A percentile compares a stretch with the other conserved stretches of the same genome.
Evolutionary conservation across 2,797 vertebrate species (phyloP).

Genomic region (Holocentrus rufus): DNA sequence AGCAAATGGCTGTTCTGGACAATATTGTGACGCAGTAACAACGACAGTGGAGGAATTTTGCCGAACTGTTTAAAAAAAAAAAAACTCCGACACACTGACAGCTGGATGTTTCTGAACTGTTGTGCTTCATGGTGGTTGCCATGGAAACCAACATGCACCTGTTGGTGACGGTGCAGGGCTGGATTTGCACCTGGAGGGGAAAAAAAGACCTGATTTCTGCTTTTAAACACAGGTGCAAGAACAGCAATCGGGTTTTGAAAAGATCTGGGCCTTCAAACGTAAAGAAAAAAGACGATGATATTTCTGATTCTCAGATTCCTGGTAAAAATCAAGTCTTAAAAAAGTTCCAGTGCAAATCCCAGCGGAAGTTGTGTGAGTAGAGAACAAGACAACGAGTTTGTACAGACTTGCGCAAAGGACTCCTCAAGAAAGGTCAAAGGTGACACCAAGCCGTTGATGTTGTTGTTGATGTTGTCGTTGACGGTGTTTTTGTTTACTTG

Average conservation of each 20-base stretch:
- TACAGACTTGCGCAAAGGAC: conserved; percentile 1
- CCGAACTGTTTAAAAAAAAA: not conserved
- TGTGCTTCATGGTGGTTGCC: not conserved
- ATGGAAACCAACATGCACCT: conserved; percentile 3
- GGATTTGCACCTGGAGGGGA: conserved; percentile 20
- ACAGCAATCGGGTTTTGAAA: conserved; percentile 22
- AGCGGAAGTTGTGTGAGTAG: conserved; percentile 3
- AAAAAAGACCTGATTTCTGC: not conserved
- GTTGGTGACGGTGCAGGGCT: not conserved
- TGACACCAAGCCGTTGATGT: conserved; percentile 64
- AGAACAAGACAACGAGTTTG: not conserved
- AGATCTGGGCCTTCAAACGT: not conserved
- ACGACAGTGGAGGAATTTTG: not conserved
- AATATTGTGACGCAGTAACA: not conserved
- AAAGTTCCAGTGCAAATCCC: conserved; percentile 1
- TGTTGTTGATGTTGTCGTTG: conserved; percentile 67
- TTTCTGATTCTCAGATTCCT: too few relatives aligned
- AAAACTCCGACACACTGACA: not conserved
- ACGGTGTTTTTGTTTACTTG: conserved; percentile 71
- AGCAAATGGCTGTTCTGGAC: too few relatives aligned
- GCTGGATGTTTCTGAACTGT: conserved; percentile 18
- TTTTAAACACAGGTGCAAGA: not conserved
- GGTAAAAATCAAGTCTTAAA: too few relatives aligned
- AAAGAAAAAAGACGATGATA: too few relatives aligned
- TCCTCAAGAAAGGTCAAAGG: conserved; percentile 35